phyloP scores from a whole-genome alignment of 1,140 invertebrate genomes.

The Drosophila lowei region DNA sequence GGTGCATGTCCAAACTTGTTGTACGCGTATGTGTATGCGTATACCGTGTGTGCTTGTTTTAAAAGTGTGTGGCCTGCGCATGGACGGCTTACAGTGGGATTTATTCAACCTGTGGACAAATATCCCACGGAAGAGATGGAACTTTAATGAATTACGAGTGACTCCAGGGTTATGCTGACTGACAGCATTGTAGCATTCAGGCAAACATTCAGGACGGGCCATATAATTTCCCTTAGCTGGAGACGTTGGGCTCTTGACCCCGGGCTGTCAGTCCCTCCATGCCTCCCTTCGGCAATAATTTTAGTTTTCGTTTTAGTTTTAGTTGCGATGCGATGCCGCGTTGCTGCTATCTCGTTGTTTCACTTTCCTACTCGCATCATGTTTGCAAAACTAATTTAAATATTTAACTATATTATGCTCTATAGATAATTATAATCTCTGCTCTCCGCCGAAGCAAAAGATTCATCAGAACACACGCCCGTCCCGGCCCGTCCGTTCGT shows the following conservation, averaged over 20 bases:
- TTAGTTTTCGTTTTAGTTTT: conserved; percentile 6
- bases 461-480: background rate
- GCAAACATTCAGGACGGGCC: no score
- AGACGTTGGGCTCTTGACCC: conserved; percentile 16
- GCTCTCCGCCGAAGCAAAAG: conserved; percentile 1
- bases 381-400: conserved; percentile 47
- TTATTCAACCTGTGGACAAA: no score
- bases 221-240: background rate
- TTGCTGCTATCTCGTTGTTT: conserved; percentile 34
- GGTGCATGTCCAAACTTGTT: no score
- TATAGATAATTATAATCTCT: conserved; percentile 27
- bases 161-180: no score
- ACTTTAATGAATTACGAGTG: no score
- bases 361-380: conserved; percentile 30
- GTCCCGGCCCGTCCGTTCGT: no score
- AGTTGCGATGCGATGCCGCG: background rate
- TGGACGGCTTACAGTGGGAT: no score
- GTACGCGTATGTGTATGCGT: no score
- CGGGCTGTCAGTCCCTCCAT: conserved; percentile 2
- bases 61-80: no score
- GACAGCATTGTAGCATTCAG: no score
- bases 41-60: no score
- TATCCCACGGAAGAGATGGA: no score
- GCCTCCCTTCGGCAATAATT: conserved; percentile 23
- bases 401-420: conserved; percentile 51